A percentile compares a stretch with the other conserved stretches of the same genome.
Evolutionary conservation across 23 tunicate species (phyloP).

Genomic region (Clavelina lepadiformis): DNA sequence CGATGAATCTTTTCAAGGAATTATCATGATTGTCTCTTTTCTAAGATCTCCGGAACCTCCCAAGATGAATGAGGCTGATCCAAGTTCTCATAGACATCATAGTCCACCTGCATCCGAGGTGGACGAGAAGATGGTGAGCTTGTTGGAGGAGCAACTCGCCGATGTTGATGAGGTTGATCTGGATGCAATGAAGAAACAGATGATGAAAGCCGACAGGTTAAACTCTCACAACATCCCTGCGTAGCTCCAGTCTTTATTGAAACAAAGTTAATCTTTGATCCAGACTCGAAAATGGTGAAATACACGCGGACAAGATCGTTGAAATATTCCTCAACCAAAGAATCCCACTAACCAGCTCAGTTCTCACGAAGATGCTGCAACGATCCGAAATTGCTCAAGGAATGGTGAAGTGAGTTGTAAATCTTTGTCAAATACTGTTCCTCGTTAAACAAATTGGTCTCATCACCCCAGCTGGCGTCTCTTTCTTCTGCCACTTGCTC

Average conservation of each 20-base stretch:
- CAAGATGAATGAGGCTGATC: too few species aligned
- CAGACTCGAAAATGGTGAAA: conserved; percentile 41
- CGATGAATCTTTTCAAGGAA: too few species aligned
- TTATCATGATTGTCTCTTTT: too few species aligned
- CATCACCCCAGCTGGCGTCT: conserved; percentile 59
- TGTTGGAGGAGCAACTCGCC: conserved; percentile 23
- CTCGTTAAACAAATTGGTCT: too few species aligned
- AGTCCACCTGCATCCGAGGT: too few species aligned
- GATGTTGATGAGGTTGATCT: conserved; percentile 25
- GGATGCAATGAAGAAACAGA: too few species aligned
- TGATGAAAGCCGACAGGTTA: too few species aligned
- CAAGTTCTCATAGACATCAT: too few species aligned
- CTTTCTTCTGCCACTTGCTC: conserved; percentile 41
- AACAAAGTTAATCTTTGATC: too few species aligned
- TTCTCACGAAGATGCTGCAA: conserved; percentile 55
- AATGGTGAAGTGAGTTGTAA: conserved; percentile 45
- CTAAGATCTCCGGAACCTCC: too few species aligned
- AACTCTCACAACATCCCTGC: too few species aligned
- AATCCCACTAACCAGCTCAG: conserved; percentile 63
- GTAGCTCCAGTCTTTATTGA: too few species aligned
- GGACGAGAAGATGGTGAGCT: conserved; percentile 26
- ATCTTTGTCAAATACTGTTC: background rate
- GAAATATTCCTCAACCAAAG: conserved; percentile 36
- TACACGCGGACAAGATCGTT: conserved; percentile 45
- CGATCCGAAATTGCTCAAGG: conserved; percentile 54